Base-by-base conservation (phyloP, 53 echinoderm and acorn worm species). In the Luidia sarsii region DNA sequence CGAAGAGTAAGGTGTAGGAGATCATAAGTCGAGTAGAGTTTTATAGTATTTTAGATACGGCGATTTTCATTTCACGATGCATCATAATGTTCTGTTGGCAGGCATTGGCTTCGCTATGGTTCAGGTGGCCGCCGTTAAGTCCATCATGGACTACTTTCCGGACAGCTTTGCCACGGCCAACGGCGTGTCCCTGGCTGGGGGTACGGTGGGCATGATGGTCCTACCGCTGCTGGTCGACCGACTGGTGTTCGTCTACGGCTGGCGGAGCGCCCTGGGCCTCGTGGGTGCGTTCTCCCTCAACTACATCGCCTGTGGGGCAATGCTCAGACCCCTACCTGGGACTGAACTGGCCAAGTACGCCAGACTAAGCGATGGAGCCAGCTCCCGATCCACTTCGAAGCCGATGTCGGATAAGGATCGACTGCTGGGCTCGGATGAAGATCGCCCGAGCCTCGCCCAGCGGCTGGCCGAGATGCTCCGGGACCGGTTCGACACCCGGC, bases 121-220 rank as follows among this genome's bases (percentile, higher is more conserved):
- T 4, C 7, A 29, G 7, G 11, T 74, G 1, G 22, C 57, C 9
- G 13, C 43, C 2, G 39, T n/a, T n/a, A n/a, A n/a, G n/a, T n/a
- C n/a, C n/a, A n/a, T n/a, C n/a, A n/a, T n/a, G n/a, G n/a, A n/a
- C n/a, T n/a, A n/a, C n/a, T n/a, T n/a, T n/a, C n/a, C n/a, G n/a
- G n/a, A n/a, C n/a, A n/a, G n/a, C n/a, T 77, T 77, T 27, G 77
- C 77, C 39, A 9, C 19, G 8, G 77, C 61, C 13, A 77, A 77
- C 45, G 77, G 77, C 14, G 6, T 21, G 1, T 59, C 77, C 41
- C 46, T 74, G 6, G 74, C 74, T 29, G 74, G 74, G 41, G 74
- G 74, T 3, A 27, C 57, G 16, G 16, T 74, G 7, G 74, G 74
- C n/a, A 74, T 74, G 57, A 74, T 74, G 74, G 57, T 74, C 2